These are phyloP conservation scores for Phalacrocorax brasilianus DNA, from an alignment of 2,113 vertebrate genomes.

Conservation along the genomic window DNA sequence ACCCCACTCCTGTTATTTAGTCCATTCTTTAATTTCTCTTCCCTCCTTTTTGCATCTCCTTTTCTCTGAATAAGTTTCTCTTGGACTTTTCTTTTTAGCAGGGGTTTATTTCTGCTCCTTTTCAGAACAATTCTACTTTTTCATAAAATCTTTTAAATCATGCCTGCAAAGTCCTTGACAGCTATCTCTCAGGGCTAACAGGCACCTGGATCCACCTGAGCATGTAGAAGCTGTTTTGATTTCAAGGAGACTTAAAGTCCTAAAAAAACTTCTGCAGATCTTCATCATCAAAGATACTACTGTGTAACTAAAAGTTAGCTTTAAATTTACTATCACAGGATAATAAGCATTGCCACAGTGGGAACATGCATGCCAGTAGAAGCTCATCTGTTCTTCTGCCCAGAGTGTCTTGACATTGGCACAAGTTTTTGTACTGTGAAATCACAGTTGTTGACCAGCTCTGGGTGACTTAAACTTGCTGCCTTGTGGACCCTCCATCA, in stretches of 20 bases:
- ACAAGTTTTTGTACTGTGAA: background rate
- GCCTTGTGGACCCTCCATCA: background rate
- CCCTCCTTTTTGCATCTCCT: background rate
- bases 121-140: background rate
- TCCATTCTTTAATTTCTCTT: background rate
- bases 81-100: background rate
- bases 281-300: background rate
- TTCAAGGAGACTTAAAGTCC: background rate
- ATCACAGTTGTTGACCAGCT: background rate
- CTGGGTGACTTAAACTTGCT: background rate
- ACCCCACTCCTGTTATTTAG: background rate
- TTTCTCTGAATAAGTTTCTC: background rate
- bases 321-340: background rate
- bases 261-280: background rate
- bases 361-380: background rate
- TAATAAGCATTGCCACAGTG: background rate
- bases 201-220: background rate
- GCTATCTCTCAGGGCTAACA: rapidly evolving
- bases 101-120: background rate
- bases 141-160: background rate
- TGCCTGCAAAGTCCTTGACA: background rate
- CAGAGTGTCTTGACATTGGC: background rate
- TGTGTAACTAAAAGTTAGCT: background rate
- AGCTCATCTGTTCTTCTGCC: background rate
- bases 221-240: background rate